These are phyloP conservation scores for Gopherus flavomarginatus DNA, from an alignment of 2,113 vertebrate species.

Conservation along the genomic window DNA sequence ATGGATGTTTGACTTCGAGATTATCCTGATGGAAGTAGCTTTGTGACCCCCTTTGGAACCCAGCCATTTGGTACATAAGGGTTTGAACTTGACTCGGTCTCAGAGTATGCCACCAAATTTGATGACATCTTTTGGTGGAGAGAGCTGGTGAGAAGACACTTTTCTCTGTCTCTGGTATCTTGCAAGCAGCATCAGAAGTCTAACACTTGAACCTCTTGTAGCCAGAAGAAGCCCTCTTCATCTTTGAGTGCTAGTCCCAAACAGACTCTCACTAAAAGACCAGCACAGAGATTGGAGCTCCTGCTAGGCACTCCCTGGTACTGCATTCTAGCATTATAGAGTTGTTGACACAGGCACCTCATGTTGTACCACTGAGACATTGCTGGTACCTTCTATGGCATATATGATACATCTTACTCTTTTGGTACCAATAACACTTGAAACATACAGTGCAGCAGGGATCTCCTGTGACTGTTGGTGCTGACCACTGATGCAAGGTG, in stretches of 20 bases:
- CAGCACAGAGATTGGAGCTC: not conserved
- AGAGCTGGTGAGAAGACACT: not conserved
- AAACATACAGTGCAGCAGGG: not conserved
- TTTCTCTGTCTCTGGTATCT: not conserved
- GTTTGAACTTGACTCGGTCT: not conserved
- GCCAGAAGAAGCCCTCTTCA: not conserved
- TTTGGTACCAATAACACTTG: not conserved
- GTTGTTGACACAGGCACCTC: not conserved
- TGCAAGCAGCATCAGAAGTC: not conserved
- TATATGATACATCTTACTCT: not conserved
- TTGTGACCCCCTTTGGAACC: not conserved
- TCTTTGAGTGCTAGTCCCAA: not conserved
- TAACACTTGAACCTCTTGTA: not conserved
- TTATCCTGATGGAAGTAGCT: not conserved
- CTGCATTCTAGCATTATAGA: not conserved
- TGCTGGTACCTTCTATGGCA: not conserved
- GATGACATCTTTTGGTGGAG: not conserved
- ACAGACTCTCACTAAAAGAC: not conserved
- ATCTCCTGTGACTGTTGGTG: not conserved
- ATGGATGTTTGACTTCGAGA: not conserved
- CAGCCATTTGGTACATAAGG: no score
- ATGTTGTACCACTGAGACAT: not conserved
- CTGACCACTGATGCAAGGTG: no score
- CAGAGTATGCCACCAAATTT: not conserved
- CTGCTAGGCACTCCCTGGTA: not conserved